Base-by-base conservation (phyloP, 2,888 invertebrate species). In the Drosophila siamana region DNA sequence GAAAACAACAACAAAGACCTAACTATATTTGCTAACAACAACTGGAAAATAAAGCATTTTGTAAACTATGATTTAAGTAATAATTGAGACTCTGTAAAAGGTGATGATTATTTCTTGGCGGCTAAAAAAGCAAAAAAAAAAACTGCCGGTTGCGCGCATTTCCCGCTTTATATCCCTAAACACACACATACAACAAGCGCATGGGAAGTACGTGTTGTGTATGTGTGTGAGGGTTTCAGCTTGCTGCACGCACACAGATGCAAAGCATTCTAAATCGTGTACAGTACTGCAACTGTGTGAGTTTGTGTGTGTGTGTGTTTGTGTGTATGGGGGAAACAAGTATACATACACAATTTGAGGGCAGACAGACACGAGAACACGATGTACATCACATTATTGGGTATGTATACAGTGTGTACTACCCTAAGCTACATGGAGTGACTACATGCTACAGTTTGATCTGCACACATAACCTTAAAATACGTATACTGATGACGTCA, bases 11-110 rank as follows among this genome's bases (percentile, higher is more conserved):
- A 80, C 30, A 68, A 62, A 78, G 46, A 73, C 61, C 56, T 55
- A 69, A 40, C 52, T 50, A 60, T 50, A 62, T 68, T 68, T 69
- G 70, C 64, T 63, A 65, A 67, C 28, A 43, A 33, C 11, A 73
- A 78, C 51, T 70, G 56, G 40, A 46, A 79, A 84, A 86, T 84
- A 84, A 86, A 84, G 64, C 79, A 81, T 86, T 84, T 79, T 85
- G 67, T 80, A 82, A 79, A 83, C 80, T 80, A 82, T 67, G 63
- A 74, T 75, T 69, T 59, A 64, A 74, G 68, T 64, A 55, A 33
- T 33, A 33, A 33, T 33, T 33, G 41, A 9, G 36, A 69, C 43
- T 38, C 13, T 44, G 13, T n/a, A 51, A 24, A 30, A 13, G 54
- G 40, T 51, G 9, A 22, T 26, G 47, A 11, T 2, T 33, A 26